phyloP scores from a whole-genome alignment of 2,888 invertebrate genomes.

The Callimorpha dominula region DNA sequence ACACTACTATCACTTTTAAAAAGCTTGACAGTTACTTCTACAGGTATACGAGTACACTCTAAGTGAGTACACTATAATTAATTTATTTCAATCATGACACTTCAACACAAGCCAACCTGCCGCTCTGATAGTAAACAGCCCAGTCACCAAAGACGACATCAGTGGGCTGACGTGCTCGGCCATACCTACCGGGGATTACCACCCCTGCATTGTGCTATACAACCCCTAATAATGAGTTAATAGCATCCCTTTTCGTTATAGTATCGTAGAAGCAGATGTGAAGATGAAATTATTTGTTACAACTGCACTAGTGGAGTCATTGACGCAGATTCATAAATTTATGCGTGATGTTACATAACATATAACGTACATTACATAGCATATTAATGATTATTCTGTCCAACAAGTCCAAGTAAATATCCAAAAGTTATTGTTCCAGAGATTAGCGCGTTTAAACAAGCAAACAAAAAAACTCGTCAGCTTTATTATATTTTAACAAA shows the following conservation, averaged over 20 bases:
- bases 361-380: too few species aligned
- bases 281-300: constrained; percentile 3
- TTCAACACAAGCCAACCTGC: not conserved
- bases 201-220: constrained; percentile 13
- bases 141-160: constrained; percentile 15
- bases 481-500: too few species aligned
- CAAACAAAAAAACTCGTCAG: too few species aligned
- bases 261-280: constrained; percentile 24
- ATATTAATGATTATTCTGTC: too few species aligned
- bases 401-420: too few species aligned
- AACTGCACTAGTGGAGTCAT: not conserved
- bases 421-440: too few species aligned
- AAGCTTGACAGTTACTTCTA: not conserved
- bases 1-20: too few species aligned
- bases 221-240: constrained; percentile 26
- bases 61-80: not conserved
- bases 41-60: not conserved
- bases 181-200: constrained; percentile 22
- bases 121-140: constrained; percentile 5
- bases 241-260: constrained; percentile 14
- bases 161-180: constrained; percentile 17
- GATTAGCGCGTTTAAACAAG: too few species aligned
- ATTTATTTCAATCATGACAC: constrained; percentile 14
- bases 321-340: not conserved
- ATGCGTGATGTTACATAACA: not conserved